A percentile compares a stretch with the other conserved stretches of the same genome.
These are phyloP conservation scores for Rutilus rutilus DNA, from an alignment of 2,113 vertebrate genomes.

Conservation along the genomic window DNA sequence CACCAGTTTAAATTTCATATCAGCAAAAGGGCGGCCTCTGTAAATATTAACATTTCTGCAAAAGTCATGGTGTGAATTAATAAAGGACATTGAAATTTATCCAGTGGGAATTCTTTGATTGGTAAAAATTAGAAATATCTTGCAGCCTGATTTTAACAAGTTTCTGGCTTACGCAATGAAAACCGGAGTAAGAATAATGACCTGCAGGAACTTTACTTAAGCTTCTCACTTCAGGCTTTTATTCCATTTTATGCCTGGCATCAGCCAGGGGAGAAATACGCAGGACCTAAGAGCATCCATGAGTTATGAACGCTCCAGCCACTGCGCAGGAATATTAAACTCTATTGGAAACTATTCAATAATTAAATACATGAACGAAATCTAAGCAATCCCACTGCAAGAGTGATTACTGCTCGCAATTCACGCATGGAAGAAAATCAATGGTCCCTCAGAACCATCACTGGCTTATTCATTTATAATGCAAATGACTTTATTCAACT, in stretches of 20 bases:
- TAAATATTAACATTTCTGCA: constrained; percentile 42
- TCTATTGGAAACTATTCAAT: constrained; percentile 51
- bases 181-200: neutral
- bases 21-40: neutral
- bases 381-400: constrained; percentile 40
- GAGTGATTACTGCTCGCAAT: constrained; percentile 50
- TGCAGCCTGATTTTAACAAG: neutral
- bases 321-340: constrained; percentile 31
- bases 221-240: neutral
- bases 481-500: constrained; percentile 49
- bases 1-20: constrained; percentile 34
- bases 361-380: constrained; percentile 55
- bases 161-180: neutral
- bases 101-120: neutral
- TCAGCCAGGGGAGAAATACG: neutral
- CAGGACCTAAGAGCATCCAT: constrained; percentile 1
- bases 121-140: neutral
- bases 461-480: constrained; percentile 61
- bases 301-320: constrained; percentile 24
- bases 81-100: constrained; percentile 21
- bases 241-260: neutral
- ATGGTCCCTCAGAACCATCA: constrained; percentile 39
- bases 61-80: constrained; percentile 19
- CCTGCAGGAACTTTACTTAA: neutral
- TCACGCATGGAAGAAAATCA: constrained; percentile 46